Evolutionary conservation across 2,797 vertebrate species (phyloP).

Genomic region (Hyperoplus lanceolatus): DNA sequence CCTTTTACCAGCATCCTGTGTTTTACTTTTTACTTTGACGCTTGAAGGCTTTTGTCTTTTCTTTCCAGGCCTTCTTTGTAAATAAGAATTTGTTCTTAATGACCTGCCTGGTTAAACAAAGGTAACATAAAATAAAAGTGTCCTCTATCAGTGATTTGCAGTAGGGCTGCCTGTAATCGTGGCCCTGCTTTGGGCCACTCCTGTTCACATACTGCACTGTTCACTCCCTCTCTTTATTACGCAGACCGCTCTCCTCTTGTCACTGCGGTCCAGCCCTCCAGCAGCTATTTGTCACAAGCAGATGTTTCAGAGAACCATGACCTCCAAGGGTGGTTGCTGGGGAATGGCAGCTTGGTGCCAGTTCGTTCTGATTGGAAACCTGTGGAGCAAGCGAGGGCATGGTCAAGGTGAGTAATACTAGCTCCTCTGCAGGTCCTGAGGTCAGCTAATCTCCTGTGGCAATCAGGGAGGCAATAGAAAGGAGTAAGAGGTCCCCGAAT

Average conservation of each 20-base stretch:
- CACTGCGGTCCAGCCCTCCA: slow-evolving; percentile 58
- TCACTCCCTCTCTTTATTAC: slow-evolving; percentile 44
- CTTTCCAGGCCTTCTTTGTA: too few species aligned
- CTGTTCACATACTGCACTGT: slow-evolving; percentile 46
- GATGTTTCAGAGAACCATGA: slow-evolving; percentile 71
- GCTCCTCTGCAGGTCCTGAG: slow-evolving; percentile 56
- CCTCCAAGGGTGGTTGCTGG: slow-evolving; percentile 61
- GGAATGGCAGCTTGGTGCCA: slow-evolving; percentile 47
- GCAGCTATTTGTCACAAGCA: slow-evolving; percentile 77
- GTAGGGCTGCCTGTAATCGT: slow-evolving; percentile 14
- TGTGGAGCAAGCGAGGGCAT: slow-evolving; percentile 52
- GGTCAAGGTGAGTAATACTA: slow-evolving; percentile 73
- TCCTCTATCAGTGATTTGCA: slow-evolving; percentile 36
- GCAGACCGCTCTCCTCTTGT: slow-evolving; percentile 42
- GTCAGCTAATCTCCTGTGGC: slow-evolving; percentile 74
- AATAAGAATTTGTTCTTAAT: too few species aligned
- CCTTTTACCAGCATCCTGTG: slow-evolving; percentile 18
- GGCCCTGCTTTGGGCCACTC: slow-evolving; percentile 20
- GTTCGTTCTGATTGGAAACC: slow-evolving; percentile 73
- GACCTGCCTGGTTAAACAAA: too few species aligned
- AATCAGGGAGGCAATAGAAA: slow-evolving; percentile 71
- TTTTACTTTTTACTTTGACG: slow-evolving; percentile 27
- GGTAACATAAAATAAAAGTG: slow-evolving; percentile 5
- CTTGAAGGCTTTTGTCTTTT: too few species aligned
- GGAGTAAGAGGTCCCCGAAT: slow-evolving; percentile 48